These are phyloP conservation scores for Euzophera pinguis DNA, from an alignment of 2,888 invertebrate species.

Conservation along the genomic window DNA sequence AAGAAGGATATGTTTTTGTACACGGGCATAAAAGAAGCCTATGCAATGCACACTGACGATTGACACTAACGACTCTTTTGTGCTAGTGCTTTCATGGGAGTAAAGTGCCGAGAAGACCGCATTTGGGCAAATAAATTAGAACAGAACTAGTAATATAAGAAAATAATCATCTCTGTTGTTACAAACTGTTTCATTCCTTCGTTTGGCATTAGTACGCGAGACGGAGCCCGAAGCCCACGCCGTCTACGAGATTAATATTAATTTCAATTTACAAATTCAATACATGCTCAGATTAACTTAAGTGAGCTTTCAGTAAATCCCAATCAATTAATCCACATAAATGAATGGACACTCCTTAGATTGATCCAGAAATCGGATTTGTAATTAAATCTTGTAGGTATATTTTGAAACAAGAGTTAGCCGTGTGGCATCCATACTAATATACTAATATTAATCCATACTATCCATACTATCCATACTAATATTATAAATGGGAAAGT, in stretches of 20 bases:
- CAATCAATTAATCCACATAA: conserved; percentile 13
- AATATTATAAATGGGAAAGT: too few species aligned
- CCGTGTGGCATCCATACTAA: too few species aligned
- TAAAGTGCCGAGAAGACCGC: too few species aligned
- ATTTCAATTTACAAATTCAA: conserved; percentile 29
- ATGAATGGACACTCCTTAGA: conserved; percentile 10
- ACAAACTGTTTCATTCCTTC: not conserved
- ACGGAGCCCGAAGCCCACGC: not conserved
- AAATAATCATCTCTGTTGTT: not conserved
- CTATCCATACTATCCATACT: too few species aligned
- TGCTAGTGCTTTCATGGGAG: too few species aligned
- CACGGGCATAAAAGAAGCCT: too few species aligned
- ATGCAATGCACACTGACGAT: too few species aligned
- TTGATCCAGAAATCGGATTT: not conserved
- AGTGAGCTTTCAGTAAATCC: conserved; percentile 14
- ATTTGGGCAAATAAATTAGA: too few species aligned
- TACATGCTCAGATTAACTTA: conserved; percentile 20
- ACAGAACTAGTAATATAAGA: not conserved
- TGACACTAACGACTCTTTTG: too few species aligned
- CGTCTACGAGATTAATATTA: conserved; percentile 23
- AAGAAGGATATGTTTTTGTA: too few species aligned
- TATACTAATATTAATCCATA: too few species aligned
- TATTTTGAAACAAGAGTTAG: too few species aligned
- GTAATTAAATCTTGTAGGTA: not conserved
- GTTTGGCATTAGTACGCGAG: not conserved